These are phyloP conservation scores for Manis javanica DNA, from an alignment of 2,797 vertebrate genomes.

Conservation along the genomic window DNA sequence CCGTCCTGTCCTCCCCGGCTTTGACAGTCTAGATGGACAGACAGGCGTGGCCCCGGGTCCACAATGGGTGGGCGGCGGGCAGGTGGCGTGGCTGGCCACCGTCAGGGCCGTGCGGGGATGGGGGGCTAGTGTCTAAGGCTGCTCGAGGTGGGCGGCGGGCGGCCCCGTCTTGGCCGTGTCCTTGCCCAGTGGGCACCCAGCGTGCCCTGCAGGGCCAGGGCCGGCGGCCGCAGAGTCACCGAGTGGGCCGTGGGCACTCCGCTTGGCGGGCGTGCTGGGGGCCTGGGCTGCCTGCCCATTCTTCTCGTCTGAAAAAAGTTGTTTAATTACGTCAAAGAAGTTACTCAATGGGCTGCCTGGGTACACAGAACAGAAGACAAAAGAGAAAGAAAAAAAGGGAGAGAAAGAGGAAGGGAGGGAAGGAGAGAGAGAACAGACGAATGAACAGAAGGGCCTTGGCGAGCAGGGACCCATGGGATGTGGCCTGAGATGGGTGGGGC, in stretches of 20 bases:
- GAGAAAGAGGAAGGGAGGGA: neutral
- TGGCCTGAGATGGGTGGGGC: constrained; percentile 52
- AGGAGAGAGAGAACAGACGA: constrained; percentile 88
- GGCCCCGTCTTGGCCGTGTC: constrained; percentile 94
- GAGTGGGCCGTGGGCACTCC: constrained; percentile 93
- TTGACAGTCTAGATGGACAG: neutral
- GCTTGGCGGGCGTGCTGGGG: constrained; percentile 94
- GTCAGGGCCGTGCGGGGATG: constrained; percentile 8
- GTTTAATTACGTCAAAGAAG: constrained; percentile 99
- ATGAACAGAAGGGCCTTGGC: constrained; percentile 92
- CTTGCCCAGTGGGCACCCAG: constrained; percentile 92
- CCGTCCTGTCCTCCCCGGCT: constrained; percentile 71
- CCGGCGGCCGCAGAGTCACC: constrained; percentile 94
- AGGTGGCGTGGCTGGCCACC: neutral
- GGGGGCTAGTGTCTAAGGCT: constrained; percentile 89
- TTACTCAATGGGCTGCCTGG: constrained; percentile 98
- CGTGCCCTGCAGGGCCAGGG: constrained; percentile 91
- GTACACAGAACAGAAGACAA: constrained; percentile 94
- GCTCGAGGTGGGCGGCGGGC: constrained; percentile 93
- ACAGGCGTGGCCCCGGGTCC: constrained; percentile 46
- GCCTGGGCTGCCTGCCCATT: constrained; percentile 96
- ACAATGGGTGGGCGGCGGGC: neutral
- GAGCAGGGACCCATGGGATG: constrained; percentile 83
- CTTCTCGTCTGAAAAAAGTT: constrained; percentile 99
- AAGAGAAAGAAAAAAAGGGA: constrained; percentile 86